phyloP scores from a whole-genome alignment of 2,113 vertebrate genomes.

The Crotalus tigris region DNA sequence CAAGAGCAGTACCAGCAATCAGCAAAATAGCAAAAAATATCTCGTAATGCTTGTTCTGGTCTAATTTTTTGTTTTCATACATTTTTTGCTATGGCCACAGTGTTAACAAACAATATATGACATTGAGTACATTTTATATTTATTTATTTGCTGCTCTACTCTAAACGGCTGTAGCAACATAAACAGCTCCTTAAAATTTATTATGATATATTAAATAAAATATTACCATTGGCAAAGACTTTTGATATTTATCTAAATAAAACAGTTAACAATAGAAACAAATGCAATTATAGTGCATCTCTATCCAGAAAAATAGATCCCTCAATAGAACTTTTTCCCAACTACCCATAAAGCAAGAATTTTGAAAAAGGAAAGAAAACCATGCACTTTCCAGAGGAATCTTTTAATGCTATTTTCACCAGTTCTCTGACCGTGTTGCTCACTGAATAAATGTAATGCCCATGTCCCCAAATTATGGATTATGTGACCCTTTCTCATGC shows the following conservation, averaged over 20 bases:
- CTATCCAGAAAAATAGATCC: neutral
- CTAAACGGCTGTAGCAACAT: neutral
- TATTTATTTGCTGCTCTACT: neutral
- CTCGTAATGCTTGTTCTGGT: neutral
- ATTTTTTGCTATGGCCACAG: neutral
- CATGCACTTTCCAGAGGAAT: neutral
- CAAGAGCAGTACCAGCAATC: neutral
- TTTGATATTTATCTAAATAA: neutral
- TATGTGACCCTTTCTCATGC: neutral
- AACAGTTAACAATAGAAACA: neutral
- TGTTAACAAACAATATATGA: neutral
- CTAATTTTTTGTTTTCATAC: neutral
- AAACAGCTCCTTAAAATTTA: neutral
- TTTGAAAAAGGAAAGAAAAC: neutral
- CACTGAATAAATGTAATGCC: neutral
- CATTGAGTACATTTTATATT: neutral
- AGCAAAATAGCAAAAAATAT: neutral
- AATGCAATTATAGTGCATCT: neutral
- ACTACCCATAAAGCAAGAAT: neutral
- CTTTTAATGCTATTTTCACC: neutral
- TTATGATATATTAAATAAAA: neutral
- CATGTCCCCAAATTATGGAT: neutral
- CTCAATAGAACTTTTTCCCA: neutral
- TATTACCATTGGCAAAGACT: neutral
- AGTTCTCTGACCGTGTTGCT: neutral